Base-by-base conservation (phyloP, 2,888 invertebrate genomes). In the Onthophagus sagittarius region DNA sequence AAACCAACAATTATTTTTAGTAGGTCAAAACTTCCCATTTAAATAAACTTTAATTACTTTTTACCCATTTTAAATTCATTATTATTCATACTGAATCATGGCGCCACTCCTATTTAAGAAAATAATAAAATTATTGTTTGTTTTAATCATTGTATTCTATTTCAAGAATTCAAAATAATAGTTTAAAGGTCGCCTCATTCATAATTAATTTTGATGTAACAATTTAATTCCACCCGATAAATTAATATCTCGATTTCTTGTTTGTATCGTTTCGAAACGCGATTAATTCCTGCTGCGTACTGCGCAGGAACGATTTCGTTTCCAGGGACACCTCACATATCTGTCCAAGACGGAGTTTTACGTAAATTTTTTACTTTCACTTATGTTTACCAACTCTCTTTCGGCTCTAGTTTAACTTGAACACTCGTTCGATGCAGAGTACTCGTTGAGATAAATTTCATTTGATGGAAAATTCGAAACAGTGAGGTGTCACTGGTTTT, bases 401-500 rank as follows among this genome's bases (percentile, higher is more conserved):
- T 53, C 65, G 70, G 75, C 74, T 75, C 79, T 73, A 78, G 78
- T 79, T 78, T 79, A 78, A 79, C 79, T 78, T 71, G 62, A n/a
- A 67, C 53, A 62, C 15, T 11, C 71, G 62, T 31, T 23, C 11
- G 39, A 63, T 0, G 69, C 32, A 5, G 73, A 70, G 65, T 67
- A 71, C 63, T 62, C 6, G 2, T 11, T 53, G 4, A 11, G 39
- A 9, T 53, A 2, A 9, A 53, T 53, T 53, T 53, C n/a, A n/a
- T 53, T 53, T 7, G 2, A 9, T 11, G 39, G 39, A 63, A 64
- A 71, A 73, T 71, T 72, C 31, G 11, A 72, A 64, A 15, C 33
- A 65, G 71, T 69, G 63, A n/a, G 39, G 69, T 63, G 53, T 73
- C 77, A 77, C 77, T 76, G 79, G 78, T 77, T 79, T 80, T 79